Base-by-base conservation (phyloP, 2,888 invertebrate species). In the Orthonychiurus folsomi region DNA sequence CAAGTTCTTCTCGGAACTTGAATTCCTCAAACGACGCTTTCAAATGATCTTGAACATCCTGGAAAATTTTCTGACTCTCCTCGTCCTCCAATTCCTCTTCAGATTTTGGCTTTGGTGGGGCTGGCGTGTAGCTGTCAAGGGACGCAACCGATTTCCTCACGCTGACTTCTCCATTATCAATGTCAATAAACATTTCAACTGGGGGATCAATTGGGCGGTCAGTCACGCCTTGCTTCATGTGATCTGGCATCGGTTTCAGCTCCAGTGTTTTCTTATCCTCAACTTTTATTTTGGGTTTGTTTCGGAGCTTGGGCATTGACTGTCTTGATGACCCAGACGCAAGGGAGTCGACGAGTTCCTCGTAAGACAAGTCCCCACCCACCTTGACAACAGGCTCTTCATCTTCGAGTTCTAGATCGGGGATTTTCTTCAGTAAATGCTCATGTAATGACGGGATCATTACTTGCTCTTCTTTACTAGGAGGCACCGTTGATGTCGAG, bases 111-210 rank as follows among this genome's bases (percentile, higher is more conserved):
- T 60, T 53, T 20, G 65, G 61, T 20, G 66, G 64, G 20, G 66
- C 63, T 25, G 68, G 64, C 2, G 62, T 58, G 48, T 70, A 71
- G 1, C 65, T 62, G 1, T 66, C 68, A 54, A 72, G 56, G 15
- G 64, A 65, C 3, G 68, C 72, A n/a, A 72, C 68, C 3, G 69
- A 66, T 37, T 72, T 72, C 1, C 68, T 56, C 47, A 71, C 69
- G 55, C 69, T 70, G 1, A 72, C 71, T 60, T 71, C 72, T 3
- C 72, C 72, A 59, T 68, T 72, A 15, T 65, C 67, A 55, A 72
- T 68, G 37, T 72, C 72, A 15, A 72, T 70, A 48, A 71, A 72
- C 25, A 72, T 66, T 23, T 71, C 71, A 9, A 63, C 28, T 9
- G 55, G 63, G 1, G 58, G 50, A 50, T 54, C 27, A 48, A 64